Percentiles rank a stretch among this genome's conserved stretches.
Evolutionary conservation across 35 echinoderm and acorn worm genomes (phyloP).

Genomic region (Diadema setosum): DNA sequence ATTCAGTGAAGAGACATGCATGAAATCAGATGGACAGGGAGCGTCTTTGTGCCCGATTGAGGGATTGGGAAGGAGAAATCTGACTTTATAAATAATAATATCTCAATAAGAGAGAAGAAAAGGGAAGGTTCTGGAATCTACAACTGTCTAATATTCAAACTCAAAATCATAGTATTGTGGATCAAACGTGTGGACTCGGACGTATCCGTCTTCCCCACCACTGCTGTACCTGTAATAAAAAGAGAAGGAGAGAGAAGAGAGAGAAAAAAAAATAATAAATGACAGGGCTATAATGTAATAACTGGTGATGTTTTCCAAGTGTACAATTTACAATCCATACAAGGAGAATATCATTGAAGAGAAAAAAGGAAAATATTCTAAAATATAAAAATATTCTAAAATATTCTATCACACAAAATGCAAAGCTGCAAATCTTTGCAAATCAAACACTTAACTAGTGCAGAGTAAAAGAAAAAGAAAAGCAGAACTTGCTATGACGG

Average conservation of each 20-base stretch:
- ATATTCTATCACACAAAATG: neutral
- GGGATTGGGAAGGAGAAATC: too few species aligned
- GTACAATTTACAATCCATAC: neutral
- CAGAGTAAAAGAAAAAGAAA: too few species aligned
- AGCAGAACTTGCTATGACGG: too few species aligned
- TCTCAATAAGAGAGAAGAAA: neutral
- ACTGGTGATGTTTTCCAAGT: neutral
- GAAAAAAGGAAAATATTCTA: neutral
- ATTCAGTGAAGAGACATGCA: too few species aligned
- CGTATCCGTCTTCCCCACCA: constrained; percentile 93
- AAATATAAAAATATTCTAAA: neutral
- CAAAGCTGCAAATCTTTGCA: neutral
- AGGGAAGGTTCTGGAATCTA: neutral
- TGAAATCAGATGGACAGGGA: too few species aligned
- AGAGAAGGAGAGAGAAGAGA: neutral
- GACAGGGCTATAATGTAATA: neutral
- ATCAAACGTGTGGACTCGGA: constrained; percentile 91
- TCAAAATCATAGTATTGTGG: constrained; percentile 97
- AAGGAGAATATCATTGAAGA: neutral
- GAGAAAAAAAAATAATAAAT: neutral
- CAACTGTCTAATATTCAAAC: constrained; percentile 62
- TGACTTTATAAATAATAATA: too few species aligned
- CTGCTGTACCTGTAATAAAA: constrained; percentile 65
- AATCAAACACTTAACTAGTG: neutral
- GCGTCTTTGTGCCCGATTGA: too few species aligned